Base-by-base conservation (phyloP, 2,113 vertebrate species). In the Tringa solitaria region DNA sequence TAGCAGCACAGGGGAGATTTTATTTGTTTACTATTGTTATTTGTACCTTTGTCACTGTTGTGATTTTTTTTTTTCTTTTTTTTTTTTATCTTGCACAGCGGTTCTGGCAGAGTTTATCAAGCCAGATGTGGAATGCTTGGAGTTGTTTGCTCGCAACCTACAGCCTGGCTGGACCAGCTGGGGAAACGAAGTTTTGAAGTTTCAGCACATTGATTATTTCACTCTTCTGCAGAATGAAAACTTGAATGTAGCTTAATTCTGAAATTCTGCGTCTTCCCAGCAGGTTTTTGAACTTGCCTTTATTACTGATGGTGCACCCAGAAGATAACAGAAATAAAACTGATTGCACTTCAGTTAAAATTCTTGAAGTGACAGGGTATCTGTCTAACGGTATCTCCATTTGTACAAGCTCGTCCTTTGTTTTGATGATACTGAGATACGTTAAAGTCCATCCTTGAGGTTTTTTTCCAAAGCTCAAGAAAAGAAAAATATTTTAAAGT, bases 121-220 rank as follows among this genome's bases (percentile, higher is more conserved):
- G 56, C 96, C 98, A 51, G 97, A 97, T 57, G 98, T 97, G 18
- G 91, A 98, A 67, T 98, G 98, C 97, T 98, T 99, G 98, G 99
- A 99, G 97, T 94, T 99, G 96, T 99, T 99, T 96, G 99, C 99
- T 89, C 98, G 99, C 85, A 99, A 96, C 96, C 98, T 99, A 28
- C 99, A 99, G 88, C 98, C 99, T 6, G 99, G 99, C 43, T 99
- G 99, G 99, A 99, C 99, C 86, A 99, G 99, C 95, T 99, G 99
- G 99, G 99, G 99, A 90, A 99, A 99, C 7, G 99, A 99, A 97
- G 99, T 99, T 87, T 98, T 99, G 80, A 99, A 99, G 97, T 99
- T 99, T 90, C 99, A 99, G 95, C 99, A 99, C 22, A 30, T 97
- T 23, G 98, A 98, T 94, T 99, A 99, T 94, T 98, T 98, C 81